Conservation (phyloP, 2,888 invertebrate species). For the Cephus runcator region DNA sequence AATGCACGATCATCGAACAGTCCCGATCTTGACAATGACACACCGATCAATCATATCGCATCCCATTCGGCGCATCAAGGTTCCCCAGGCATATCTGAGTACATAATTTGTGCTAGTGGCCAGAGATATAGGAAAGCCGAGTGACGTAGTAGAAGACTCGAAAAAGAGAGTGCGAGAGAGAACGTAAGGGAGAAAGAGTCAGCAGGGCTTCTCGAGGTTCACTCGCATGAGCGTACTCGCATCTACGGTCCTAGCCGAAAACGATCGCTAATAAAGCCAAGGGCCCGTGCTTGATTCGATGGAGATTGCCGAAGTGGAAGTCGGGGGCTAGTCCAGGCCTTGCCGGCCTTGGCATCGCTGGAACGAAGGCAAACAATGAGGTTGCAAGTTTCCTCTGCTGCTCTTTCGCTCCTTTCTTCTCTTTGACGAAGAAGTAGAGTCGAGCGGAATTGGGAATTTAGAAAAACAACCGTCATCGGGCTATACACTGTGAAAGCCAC, state of each 20-base stretch:
- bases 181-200: slow-evolving; percentile 16
- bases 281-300: background rate
- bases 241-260: background rate
- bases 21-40: too few relatives aligned
- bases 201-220: background rate
- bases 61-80: background rate
- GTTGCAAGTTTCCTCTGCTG: background rate
- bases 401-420: background rate
- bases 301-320: background rate
- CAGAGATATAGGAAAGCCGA: slow-evolving; percentile 9
- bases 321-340: background rate
- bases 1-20: background rate
- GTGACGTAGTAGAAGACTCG: background rate
- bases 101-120: background rate
- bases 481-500: background rate
- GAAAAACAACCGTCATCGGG: background rate
- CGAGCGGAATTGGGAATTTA: background rate
- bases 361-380: background rate
- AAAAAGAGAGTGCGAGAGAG: slow-evolving; percentile 14
- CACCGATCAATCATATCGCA: background rate
- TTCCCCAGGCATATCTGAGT: background rate
- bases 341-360: background rate
- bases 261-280: background rate
- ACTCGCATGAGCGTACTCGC: slow-evolving; percentile 4
- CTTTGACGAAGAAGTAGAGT: background rate